Base-by-base conservation (phyloP, 92 coral and sea anemone genomes). In the Umimayanthus kanabou region DNA sequence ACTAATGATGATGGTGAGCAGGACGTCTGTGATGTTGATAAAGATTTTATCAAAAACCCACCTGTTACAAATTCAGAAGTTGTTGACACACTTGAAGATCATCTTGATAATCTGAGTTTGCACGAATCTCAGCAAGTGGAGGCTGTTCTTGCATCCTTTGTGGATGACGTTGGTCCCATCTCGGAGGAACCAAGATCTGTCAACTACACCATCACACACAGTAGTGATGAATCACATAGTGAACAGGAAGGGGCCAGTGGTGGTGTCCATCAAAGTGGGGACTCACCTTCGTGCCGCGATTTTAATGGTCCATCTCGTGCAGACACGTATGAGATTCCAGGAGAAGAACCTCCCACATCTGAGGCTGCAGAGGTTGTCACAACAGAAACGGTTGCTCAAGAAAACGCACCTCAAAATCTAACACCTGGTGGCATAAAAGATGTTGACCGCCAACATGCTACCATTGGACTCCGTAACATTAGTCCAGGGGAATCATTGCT, bases 401-500 rank as follows among this genome's bases (percentile, higher is more conserved):
- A 42, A 10, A 70, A 61, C 26, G 5, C 18, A 4, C 8, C 67
- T 1, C 71, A 72, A 42, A 9, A 20, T 18, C 75, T 40, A 11
- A 33, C 65, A 57, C 47, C 89, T n/a, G 75, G 2, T 45, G 70
- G 39, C 64, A 70, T 18, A 7, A 2, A 57, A 39, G 37, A 80
- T 43, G 80, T 83, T 28, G 85, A 75, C 5, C 79, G 76, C 0
- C 76, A 82, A 45, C 66, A 25, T 20, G 39, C 71, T 4, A 45
- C 76, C 16, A 39, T 74, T 47, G 86, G 84, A 39, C 91, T 95
- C 30, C 89, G 89, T 7, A 91, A 90, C 29, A 93, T 94, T 66
- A 93, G 94, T 66, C 89, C 96, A 71, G 98, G 98, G 15, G 98
- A 94, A 72, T 92, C 98, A 10, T 90, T 92, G 90, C 96, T 97